Percentiles rank a stretch among this genome's conserved stretches.
These are phyloP conservation scores for Caenorhabditis imperialis DNA, from an alignment of 2,888 invertebrate species.

Conservation along the genomic window DNA sequence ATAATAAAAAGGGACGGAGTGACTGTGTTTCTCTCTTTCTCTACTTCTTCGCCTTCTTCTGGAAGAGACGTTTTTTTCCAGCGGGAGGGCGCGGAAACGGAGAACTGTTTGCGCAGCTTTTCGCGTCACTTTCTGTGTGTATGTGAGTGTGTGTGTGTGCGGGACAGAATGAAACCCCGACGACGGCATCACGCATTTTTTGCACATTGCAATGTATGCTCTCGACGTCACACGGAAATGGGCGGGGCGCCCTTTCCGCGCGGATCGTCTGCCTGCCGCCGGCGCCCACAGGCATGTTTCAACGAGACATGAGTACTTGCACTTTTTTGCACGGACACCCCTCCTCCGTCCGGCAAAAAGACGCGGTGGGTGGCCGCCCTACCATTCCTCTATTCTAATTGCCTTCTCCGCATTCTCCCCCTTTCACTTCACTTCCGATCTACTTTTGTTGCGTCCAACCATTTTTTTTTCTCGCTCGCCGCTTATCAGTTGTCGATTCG, in stretches of 20 bases:
- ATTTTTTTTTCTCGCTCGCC: conserved; percentile 1
- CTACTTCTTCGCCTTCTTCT: conserved; percentile 17
- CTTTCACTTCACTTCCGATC: not conserved
- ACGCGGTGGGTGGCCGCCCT: conserved; percentile 40
- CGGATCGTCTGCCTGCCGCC: conserved; percentile 39
- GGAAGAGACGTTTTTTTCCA: conserved; percentile 36
- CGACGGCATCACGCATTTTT: conserved; percentile 48
- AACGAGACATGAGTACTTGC: conserved; percentile 52
- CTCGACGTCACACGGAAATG: conserved; percentile 56
- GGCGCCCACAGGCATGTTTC: conserved; percentile 40
- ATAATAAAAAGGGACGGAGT: too few species aligned
- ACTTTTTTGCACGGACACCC: conserved; percentile 46
- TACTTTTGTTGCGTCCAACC: not conserved
- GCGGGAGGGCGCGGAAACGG: conserved; percentile 38
- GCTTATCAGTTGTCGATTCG: not conserved
- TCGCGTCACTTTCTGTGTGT: conserved; percentile 48
- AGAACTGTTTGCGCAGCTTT: conserved; percentile 53
- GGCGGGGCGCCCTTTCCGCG: conserved; percentile 41
- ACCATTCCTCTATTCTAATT: conserved; percentile 1
- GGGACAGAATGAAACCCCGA: conserved; percentile 36
- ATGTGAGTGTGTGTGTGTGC: conserved; percentile 40
- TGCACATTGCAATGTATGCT: conserved; percentile 43
- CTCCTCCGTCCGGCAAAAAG: conserved; percentile 40
- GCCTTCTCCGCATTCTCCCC: not conserved
- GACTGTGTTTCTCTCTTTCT: too few species aligned